Evolutionary conservation across 1,140 invertebrate genomes (phyloP).

Genomic region (Hermatobates lingyangjiaoensis): DNA sequence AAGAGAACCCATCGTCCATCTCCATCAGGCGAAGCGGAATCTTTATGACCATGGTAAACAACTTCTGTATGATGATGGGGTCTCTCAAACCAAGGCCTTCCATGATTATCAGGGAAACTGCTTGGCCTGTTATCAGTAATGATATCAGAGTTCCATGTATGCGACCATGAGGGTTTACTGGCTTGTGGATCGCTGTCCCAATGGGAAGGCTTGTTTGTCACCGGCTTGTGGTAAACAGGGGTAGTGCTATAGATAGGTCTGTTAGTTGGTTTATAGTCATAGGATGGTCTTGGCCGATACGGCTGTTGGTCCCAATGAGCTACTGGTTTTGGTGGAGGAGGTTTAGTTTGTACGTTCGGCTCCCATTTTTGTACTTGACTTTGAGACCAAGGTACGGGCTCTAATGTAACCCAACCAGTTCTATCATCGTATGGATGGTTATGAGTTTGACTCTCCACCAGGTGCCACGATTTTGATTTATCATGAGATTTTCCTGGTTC

Average conservation of each 20-base stretch:
- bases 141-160: slow-evolving; percentile 28
- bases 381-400: slow-evolving; percentile 55
- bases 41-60: slow-evolving; percentile 22
- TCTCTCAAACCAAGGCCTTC: slow-evolving; percentile 8
- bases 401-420: slow-evolving; percentile 53
- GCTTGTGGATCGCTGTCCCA: slow-evolving; percentile 1
- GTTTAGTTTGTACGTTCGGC: slow-evolving; percentile 13
- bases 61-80: slow-evolving; percentile 14
- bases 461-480: slow-evolving; percentile 23
- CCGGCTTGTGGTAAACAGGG: no score
- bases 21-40: slow-evolving; percentile 35
- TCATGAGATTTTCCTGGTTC: slow-evolving; percentile 13
- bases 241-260: no score
- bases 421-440: slow-evolving; percentile 41
- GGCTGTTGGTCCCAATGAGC: slow-evolving; percentile 17
- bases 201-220: slow-evolving; percentile 2
- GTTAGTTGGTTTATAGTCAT: slow-evolving; percentile 17
- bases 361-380: slow-evolving; percentile 65
- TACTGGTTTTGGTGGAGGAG: slow-evolving; percentile 4
- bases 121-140: slow-evolving; percentile 44
- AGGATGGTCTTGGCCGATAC: slow-evolving; percentile 21
- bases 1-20: slow-evolving; percentile 56
- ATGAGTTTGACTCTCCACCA: slow-evolving; percentile 24
- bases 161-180: slow-evolving; percentile 18
- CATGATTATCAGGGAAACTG: slow-evolving; percentile 32